Evolutionary conservation across 2,113 vertebrate genomes (phyloP).

Genomic region (Theristicus caerulescens): DNA sequence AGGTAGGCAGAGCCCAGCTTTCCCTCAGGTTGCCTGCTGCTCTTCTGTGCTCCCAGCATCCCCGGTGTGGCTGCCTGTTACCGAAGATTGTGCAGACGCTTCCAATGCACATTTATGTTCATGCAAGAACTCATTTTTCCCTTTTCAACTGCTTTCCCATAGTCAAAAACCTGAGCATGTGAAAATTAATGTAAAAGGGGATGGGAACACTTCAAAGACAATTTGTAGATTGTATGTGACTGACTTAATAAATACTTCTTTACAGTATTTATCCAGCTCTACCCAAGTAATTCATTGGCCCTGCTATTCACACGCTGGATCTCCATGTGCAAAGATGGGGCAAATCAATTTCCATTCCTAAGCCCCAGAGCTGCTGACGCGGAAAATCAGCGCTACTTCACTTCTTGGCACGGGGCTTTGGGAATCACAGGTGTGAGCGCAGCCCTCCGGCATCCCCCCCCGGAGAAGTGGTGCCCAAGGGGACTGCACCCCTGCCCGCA

Average conservation of each 20-base stretch:
- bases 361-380: background rate
- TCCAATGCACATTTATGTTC: background rate
- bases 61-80: background rate
- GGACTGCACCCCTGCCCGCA: fast-evolving
- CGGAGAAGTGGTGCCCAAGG: background rate
- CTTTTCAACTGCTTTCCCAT: background rate
- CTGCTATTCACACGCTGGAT: background rate
- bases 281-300: conserved; percentile 36
- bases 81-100: background rate
- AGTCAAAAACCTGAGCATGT: conserved; percentile 19
- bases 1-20: background rate
- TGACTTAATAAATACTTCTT: conserved; percentile 42
- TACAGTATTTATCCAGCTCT: conserved; percentile 30
- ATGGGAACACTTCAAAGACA: conserved; percentile 34
- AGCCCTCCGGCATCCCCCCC: background rate
- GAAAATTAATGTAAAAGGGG: conserved; percentile 16
- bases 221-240: conserved; percentile 25
- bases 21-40: background rate
- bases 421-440: background rate
- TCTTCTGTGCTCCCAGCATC: background rate
- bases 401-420: background rate
- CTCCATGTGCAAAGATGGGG: background rate
- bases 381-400: background rate
- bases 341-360: conserved; percentile 50
- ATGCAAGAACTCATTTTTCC: background rate